Evolutionary conservation across 2,797 vertebrate genomes (phyloP).

Genomic region (Acipenser ruthenus): DNA sequence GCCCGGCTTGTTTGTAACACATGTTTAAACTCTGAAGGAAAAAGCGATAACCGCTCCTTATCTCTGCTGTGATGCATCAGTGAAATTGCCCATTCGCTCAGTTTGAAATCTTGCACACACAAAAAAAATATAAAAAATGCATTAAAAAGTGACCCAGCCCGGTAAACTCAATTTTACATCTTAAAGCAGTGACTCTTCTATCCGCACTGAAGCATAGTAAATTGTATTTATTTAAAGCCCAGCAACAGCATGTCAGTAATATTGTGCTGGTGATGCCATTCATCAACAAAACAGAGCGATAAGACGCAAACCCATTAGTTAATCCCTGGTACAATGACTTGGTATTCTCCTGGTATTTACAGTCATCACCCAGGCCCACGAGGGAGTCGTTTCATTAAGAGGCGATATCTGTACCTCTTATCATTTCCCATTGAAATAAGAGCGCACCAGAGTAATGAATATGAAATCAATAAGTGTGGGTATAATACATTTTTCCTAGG

Average conservation of each 20-base stretch:
- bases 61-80: too few species aligned
- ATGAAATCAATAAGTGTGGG: constrained; percentile 5
- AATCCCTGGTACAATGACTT: constrained; percentile 44
- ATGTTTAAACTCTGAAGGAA: neutral
- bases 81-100: too few species aligned
- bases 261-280: constrained; percentile 42
- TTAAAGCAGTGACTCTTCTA: constrained; percentile 17
- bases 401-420: constrained; percentile 41
- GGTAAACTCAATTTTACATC: constrained; percentile 38
- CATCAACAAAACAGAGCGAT: constrained; percentile 48
- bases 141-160: constrained; percentile 11
- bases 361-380: constrained; percentile 17
- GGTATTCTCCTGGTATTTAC: constrained; percentile 55
- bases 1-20: neutral
- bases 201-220: constrained; percentile 39
- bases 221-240: constrained; percentile 52
- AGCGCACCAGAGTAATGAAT: constrained; percentile 11
- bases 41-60: too few species aligned
- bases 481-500: constrained; percentile 27
- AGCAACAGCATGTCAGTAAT: constrained; percentile 33
- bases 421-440: constrained; percentile 38
- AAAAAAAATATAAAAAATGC: too few species aligned
- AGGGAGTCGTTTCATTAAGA: constrained; percentile 36
- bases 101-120: too few species aligned
- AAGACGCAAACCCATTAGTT: constrained; percentile 33